Evolutionary conservation across 1,140 invertebrate species (phyloP), one percentile per base, ranked within the genome.

Genomic region (Ectropis grisescens): DNA sequence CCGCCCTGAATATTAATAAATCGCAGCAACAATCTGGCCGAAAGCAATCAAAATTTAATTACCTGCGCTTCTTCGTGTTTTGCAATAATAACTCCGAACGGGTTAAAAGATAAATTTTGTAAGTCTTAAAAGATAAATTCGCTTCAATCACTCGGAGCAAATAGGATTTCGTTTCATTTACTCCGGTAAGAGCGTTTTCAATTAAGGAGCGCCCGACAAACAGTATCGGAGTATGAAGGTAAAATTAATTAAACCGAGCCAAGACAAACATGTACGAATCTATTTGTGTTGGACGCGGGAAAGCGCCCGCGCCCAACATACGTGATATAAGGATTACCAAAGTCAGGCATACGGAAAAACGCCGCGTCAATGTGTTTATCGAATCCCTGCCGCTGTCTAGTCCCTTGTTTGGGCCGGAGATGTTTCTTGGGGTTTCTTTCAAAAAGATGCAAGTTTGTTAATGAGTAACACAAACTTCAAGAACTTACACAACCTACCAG

Each of bases 91-190:
- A 19, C 16, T 19, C 16, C 3, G 8, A 19, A 19, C 16, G 16
- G 16, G 16, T 19, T 19, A 19, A 19, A n/a, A n/a, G n/a, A n/a
- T n/a, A n/a, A n/a, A n/a, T n/a, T n/a, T n/a, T n/a, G n/a, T n/a
- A 76, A 80, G 68, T 76, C 68, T 80, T 72, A 72, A 80, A 80
- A 76, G 75, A 76, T 75, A 80, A 80, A 76, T 76, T 76, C 68
- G 57, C 66, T 72, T 75, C 68, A 80, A 75, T 80, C 75, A 80
- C 58, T 71, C 58, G 66, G 53, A 59, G 71, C 70, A 80, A 76
- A 80, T 76, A 71, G 71, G 70, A 75, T 80, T 79, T 66, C 65
- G 66, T 79, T 75, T 75, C 69, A 76, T 80, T 76, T 80, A 75
- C 71, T 69, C 57, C 66, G 59, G 64, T 69, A 75, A 76, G 69